Base-by-base conservation (phyloP, 2,888 invertebrate species). In the Podabrus alpinus region DNA sequence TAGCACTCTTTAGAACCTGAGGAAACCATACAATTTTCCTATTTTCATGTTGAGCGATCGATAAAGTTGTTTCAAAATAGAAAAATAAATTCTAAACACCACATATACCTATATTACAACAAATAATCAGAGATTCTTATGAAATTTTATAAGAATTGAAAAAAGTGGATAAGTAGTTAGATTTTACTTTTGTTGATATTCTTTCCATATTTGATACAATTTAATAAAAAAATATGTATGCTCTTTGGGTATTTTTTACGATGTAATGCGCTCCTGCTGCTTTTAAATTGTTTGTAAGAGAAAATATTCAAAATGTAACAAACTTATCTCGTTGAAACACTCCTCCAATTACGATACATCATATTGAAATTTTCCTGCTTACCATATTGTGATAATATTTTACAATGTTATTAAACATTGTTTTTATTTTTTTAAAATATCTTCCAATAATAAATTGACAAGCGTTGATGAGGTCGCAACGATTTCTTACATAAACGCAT, bases 161-260 rank as follows among this genome's bases (percentile, higher is more conserved):
- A 7, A 45, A 45, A 45, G n/a, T 7, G n/a, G n/a, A n/a, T n/a
- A n/a, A n/a, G 45, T 45, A 45, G 45, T 45, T 45, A 45, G 45
- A 45, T n/a, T 45, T 45, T 45, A 45, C 45, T n/a, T 45, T 7
- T n/a, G 45, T n/a, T n/a, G 45, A 45, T 45, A 45, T 45, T 45
- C 45, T n/a, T 45, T 45, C n/a, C 45, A 45, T 45, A 45, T 45
- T 73, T 73, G 66, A 69, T 69, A 73, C 66, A 73, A 73, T 69
- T 45, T 59, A 73, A 73, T 73, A 73, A 73, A 73, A 73, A 66
- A 68, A 66, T 25, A 25, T 64, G 64, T 64, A 66, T 61, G 73
- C 66, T 67, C 66, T 73, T 59, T 66, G 45, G 64, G 11, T 69
- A 73, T 73, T 73, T 73, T 73, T 66, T 69, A 13, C 64, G 29